phyloP scores from a whole-genome alignment of 2,113 vertebrate species.

The Crotalus viridis region DNA sequence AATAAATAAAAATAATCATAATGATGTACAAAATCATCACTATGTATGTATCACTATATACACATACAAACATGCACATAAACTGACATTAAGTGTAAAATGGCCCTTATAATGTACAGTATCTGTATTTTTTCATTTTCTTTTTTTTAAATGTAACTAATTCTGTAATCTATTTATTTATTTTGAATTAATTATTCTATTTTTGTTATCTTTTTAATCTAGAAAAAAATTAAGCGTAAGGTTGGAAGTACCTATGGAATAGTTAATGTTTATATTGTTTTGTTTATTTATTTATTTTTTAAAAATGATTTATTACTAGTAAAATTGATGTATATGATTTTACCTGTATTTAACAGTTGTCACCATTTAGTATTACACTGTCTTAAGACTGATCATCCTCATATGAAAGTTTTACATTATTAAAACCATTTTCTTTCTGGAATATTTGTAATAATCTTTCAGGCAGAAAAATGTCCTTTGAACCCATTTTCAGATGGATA shows the following conservation, averaged over 20 bases:
- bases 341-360: neutral
- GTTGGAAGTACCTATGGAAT: neutral
- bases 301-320: neutral
- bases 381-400: neutral
- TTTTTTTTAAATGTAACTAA: neutral
- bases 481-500: neutral
- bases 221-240: neutral
- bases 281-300: no score
- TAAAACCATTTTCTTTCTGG: neutral
- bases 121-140: neutral
- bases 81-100: neutral
- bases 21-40: neutral
- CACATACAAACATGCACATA: neutral
- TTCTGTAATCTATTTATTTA: neutral
- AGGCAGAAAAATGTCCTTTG: neutral
- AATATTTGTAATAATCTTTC: neutral
- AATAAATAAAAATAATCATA: neutral
- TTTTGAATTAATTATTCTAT: neutral
- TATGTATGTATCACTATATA: neutral
- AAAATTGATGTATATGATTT: neutral
- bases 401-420: neutral
- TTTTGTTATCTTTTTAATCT: neutral
- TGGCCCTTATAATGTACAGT: neutral
- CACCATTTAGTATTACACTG: neutral
- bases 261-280: neutral